phyloP scores from a whole-genome alignment of 64 coral and sea anemone genomes.

The Trachythela sp. region DNA sequence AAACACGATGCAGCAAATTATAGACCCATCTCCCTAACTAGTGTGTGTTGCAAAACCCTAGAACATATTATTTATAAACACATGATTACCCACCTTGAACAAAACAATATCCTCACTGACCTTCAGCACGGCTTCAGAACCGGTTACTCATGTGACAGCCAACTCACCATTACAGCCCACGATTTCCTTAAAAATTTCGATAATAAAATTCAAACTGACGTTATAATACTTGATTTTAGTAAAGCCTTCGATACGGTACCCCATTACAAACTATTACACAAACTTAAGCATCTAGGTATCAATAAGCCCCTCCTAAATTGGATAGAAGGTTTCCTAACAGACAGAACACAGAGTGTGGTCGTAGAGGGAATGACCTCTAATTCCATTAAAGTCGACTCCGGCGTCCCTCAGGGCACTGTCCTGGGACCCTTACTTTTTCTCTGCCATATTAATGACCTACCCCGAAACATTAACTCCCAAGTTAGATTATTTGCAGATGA shows the following conservation, averaged over 20 bases:
- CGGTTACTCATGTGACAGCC: slow-evolving; percentile 9
- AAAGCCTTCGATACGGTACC: neutral
- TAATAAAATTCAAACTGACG: neutral
- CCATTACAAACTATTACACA: neutral
- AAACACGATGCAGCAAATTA: slow-evolving; percentile 5
- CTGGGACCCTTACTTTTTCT: neutral
- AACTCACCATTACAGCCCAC: neutral
- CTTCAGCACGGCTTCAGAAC: slow-evolving; percentile 23
- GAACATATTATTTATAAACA: slow-evolving; percentile 21
- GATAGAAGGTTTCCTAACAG: neutral
- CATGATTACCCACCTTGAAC: neutral
- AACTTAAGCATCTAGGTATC: neutral
- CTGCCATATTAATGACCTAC: neutral
- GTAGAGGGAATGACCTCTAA: neutral
- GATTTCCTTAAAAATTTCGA: neutral
- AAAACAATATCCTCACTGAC: slow-evolving; percentile 4
- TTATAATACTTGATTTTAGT: neutral
- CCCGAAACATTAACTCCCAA: neutral
- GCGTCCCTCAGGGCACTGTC: neutral
- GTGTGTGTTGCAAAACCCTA: neutral
- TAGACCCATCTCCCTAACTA: neutral
- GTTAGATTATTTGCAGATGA: neutral
- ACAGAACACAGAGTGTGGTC: neutral
- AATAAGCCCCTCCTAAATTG: neutral
- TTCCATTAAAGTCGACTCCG: neutral